Base-by-base conservation (phyloP, 2,888 invertebrate genomes). In the Cryptocephalus primarius region DNA sequence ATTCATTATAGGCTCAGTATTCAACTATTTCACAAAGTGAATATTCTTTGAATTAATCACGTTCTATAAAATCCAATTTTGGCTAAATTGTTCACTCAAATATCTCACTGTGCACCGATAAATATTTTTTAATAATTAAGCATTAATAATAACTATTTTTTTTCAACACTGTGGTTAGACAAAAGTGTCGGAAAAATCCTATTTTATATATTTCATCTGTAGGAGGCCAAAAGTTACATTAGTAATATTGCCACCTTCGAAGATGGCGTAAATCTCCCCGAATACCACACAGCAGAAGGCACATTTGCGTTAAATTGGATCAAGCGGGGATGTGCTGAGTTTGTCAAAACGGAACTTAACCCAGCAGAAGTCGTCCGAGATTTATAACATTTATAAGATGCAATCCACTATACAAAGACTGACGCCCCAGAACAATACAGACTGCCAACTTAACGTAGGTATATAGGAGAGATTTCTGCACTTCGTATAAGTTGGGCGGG, bases 321-420 rank as follows among this genome's bases (percentile, higher is more conserved):
- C 60, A 63, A 67, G 62, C 57, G 54, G 52, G 60, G 61, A 66
- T 66, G 64, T 64, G 64, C 56, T 52, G 60, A 63, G 65, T 66
- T 67, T 65, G 64, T 64, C 63, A 65, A 66, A 65, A 60, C 65
- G 67, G 67, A 68, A 68, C 65, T 62, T 60, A 64, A 66, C 61
- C 57, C 61, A 47, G 48, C 57, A 60, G 58, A 60, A 60, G 61
- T 60, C 60, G 57, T 48, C 61, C 54, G 55, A 66, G 67, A 68
- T 68, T 68, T 68, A 65, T 65, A 68, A 61, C 65, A 63, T 65
- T 66, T 65, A 63, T 64, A 64, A 66, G 65, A 66, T 61, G 63
- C 65, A 66, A 68, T 69, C 68, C 67, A 67, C 66, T 68, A 64
- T 68, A 64, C 64, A 66, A 65, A 65, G 64, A 48, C 54, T 61